A percentile compares a stretch with the other conserved stretches of the same genome.
phyloP scores from a whole-genome alignment of 2,797 vertebrate species.

The Rhabdomys pumilio region DNA sequence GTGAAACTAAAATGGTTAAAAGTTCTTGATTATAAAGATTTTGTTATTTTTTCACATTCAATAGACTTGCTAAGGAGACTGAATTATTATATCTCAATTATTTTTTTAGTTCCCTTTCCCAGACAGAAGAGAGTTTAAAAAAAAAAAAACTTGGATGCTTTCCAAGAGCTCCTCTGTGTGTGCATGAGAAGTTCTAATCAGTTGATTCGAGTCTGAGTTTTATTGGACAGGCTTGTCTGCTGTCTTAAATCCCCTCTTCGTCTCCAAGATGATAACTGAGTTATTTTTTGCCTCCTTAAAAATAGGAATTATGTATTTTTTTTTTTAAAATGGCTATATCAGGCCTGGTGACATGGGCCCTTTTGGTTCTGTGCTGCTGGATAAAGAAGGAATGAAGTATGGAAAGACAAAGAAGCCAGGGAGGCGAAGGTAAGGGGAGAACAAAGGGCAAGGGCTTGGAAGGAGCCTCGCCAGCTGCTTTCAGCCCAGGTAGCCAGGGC shows the following conservation, averaged over 20 bases:
- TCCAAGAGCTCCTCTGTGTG: slow-evolving; percentile 83
- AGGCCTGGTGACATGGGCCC: slow-evolving; percentile 76
- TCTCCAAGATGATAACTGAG: slow-evolving; percentile 82
- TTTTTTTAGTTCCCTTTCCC: slow-evolving; percentile 73
- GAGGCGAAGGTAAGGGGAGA: slow-evolving; percentile 81
- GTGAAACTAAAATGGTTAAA: slow-evolving; percentile 67
- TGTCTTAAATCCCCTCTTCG: slow-evolving; percentile 80
- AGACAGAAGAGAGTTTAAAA: slow-evolving; percentile 43
- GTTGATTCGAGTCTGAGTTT: slow-evolving; percentile 83
- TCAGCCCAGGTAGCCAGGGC: slow-evolving; percentile 1
- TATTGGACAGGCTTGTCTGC: slow-evolving; percentile 87
- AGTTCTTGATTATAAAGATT: slow-evolving; percentile 70
- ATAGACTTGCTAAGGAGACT: slow-evolving; percentile 58
- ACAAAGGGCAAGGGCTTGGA: neutral
- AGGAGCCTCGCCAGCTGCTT: neutral
- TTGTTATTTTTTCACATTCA: slow-evolving; percentile 11
- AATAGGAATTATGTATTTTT: slow-evolving; percentile 79
- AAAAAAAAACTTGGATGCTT: slow-evolving; percentile 82
- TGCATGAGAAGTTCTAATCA: slow-evolving; percentile 85
- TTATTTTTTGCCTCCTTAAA: slow-evolving; percentile 79
- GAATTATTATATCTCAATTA: slow-evolving; percentile 68
- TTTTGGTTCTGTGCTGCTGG: slow-evolving; percentile 70
- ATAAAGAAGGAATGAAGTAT: slow-evolving; percentile 83
- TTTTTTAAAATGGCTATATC: slow-evolving; percentile 65
- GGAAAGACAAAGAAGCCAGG: slow-evolving; percentile 80